Evolutionary conservation across 2,797 vertebrate genomes (phyloP).

Genomic region (Galagoides demidoff): DNA sequence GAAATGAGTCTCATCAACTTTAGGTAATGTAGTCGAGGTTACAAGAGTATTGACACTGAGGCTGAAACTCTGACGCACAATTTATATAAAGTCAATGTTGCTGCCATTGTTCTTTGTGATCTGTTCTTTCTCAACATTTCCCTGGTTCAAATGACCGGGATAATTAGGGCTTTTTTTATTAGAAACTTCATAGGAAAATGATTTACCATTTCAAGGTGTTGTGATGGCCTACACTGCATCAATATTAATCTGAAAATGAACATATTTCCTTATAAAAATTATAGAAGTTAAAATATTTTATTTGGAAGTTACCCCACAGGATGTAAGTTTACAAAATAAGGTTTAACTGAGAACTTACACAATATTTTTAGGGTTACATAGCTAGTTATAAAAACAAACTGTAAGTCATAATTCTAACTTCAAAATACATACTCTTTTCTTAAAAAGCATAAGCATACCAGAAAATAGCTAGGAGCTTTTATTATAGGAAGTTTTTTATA

Average conservation of each 20-base stretch:
- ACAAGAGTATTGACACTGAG: neutral
- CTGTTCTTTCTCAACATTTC: neutral
- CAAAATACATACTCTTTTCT: neutral
- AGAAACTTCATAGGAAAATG: neutral
- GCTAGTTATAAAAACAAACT: neutral
- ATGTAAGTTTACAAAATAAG: neutral
- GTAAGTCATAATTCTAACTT: neutral
- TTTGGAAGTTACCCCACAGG: neutral
- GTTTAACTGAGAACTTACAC: neutral
- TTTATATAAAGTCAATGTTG: slow-evolving; percentile 12
- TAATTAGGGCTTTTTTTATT: neutral
- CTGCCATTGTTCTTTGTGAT: neutral
- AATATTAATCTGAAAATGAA: neutral
- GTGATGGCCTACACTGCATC: neutral
- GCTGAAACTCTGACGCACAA: neutral
- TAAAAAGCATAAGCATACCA: neutral
- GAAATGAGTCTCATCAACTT: neutral
- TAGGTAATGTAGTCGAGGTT: neutral
- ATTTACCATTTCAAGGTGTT: neutral
- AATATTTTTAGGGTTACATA: neutral
- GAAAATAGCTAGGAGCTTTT: neutral
- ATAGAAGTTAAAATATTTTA: neutral
- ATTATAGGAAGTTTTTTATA: slow-evolving; percentile 54
- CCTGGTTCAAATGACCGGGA: neutral
- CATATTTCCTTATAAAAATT: neutral